Evolutionary conservation across 1,140 invertebrate genomes (phyloP), one percentile per base, ranked within the genome.

Genomic region (Amyelois transitella): DNA sequence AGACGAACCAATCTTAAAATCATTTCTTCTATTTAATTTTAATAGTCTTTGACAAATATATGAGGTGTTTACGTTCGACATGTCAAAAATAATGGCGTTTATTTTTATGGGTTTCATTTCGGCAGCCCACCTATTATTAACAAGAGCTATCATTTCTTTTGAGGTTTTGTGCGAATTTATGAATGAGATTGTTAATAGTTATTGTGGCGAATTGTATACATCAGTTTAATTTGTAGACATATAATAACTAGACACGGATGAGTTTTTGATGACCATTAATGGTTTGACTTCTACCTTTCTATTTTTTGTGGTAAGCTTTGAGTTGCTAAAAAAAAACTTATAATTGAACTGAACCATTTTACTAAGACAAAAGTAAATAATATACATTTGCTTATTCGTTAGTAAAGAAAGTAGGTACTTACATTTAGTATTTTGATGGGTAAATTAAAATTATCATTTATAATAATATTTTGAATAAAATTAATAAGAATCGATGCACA

Each of bases 141-240:
- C 71, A 76, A 72, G 64, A 67, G 55, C 63, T 63, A 74, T 66
- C 67, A 14, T 14, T 38, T 38, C 17, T 38, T 69, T 77, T 70
- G 64, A 64, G 69, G 78, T 84, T 84, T 80, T 84, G 68, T 64
- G 64, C 59, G 64, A 71, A 64, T 82, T 75, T 73, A 69, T 80
- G 71, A 83, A 85, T 80, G 76, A 18, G 48, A 67, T 55, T 63
- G 54, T 55, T 60, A 51, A 75, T 71, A 66, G 65, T 70, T 72
- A 61, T 70, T 63, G 73, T 75, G 80, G 77, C 76, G 51, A 75
- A 72, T 75, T n/a, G 6, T 14, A 38, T 12, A 38, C 17, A 14
- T 38, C 32, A 14, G n/a, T 38, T 38, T 14, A 14, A 38, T 38
- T 38, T 38, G 4, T 38, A 38, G 12, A 3, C n/a, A n/a, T n/a